Conservation (phyloP, 2,113 vertebrate genomes). For the Formicarius rufipectus region DNA sequence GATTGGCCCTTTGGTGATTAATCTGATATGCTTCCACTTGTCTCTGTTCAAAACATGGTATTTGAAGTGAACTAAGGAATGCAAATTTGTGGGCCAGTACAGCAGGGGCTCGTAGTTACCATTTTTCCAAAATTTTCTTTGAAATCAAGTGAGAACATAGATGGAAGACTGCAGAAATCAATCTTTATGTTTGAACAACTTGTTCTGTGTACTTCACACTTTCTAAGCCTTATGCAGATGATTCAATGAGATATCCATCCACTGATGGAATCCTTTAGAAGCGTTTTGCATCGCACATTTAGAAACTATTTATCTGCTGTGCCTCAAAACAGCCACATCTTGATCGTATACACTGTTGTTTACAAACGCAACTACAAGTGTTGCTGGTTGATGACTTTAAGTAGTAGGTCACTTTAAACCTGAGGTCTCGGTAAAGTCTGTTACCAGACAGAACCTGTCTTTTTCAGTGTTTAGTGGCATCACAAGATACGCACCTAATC, state of each 20-base stretch:
- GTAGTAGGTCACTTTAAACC: background rate
- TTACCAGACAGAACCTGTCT: background rate
- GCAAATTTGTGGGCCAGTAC: background rate
- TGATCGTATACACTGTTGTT: background rate
- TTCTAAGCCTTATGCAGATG: background rate
- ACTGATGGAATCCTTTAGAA: background rate
- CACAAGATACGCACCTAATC: background rate
- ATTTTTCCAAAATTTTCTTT: background rate
- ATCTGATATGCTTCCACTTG: background rate
- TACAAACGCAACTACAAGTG: background rate
- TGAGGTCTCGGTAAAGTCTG: background rate
- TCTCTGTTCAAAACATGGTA: background rate
- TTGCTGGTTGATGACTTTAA: background rate
- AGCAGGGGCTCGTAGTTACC: background rate
- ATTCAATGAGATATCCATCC: background rate
- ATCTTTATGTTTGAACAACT: background rate
- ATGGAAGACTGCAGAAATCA: background rate
- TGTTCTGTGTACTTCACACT: background rate
- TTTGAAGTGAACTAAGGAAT: background rate
- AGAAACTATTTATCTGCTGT: background rate
- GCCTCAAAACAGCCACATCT: fast-evolving
- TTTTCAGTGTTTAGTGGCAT: background rate
- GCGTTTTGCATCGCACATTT: background rate
- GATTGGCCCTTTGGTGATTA: background rate
- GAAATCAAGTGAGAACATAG: background rate